Percentiles rank a stretch among this genome's conserved stretches.
Evolutionary conservation across 1,140 invertebrate genomes (phyloP).

Genomic region (Atta cephalotes): DNA sequence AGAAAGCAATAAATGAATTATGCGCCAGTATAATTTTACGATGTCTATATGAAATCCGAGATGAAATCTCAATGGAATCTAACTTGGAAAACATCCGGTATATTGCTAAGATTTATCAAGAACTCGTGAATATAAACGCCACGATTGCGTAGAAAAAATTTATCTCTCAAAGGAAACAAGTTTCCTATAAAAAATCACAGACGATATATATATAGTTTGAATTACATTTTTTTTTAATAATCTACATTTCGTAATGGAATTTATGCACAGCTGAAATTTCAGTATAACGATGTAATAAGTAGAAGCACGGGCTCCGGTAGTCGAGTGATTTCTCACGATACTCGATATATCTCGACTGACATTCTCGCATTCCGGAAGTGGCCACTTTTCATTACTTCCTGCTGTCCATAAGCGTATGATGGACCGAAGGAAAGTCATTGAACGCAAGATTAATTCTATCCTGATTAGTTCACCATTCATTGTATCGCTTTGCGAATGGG

Average conservation of each 20-base stretch:
- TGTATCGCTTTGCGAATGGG: slow-evolving; percentile 12
- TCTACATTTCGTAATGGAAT: slow-evolving; percentile 28
- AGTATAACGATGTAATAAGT: slow-evolving; percentile 22
- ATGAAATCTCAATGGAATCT: neutral
- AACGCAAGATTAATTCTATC: slow-evolving; percentile 1
- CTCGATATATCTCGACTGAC: slow-evolving; percentile 41
- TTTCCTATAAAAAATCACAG: neutral
- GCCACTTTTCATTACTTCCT: slow-evolving; percentile 65
- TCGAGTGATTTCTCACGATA: slow-evolving; percentile 54
- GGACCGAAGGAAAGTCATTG: slow-evolving; percentile 64
- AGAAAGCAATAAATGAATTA: slow-evolving; percentile 3
- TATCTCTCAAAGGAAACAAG: neutral
- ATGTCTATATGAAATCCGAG: neutral
- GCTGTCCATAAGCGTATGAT: slow-evolving; percentile 27
- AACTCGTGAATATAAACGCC: neutral
- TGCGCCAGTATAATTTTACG: slow-evolving; percentile 9
- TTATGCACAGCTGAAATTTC: slow-evolving; percentile 26
- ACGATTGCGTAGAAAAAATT: neutral
- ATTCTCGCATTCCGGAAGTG: slow-evolving; percentile 63
- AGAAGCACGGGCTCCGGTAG: neutral
- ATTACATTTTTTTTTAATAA: slow-evolving; percentile 4
- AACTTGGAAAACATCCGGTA: neutral
- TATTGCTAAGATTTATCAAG: neutral
- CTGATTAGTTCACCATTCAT: slow-evolving; percentile 12
- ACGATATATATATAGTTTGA: neutral